Percentiles rank a stretch among this genome's conserved stretches.
These are phyloP conservation scores for Malthinus flaveolus DNA, from an alignment of 2,888 invertebrate species.

Conservation along the genomic window DNA sequence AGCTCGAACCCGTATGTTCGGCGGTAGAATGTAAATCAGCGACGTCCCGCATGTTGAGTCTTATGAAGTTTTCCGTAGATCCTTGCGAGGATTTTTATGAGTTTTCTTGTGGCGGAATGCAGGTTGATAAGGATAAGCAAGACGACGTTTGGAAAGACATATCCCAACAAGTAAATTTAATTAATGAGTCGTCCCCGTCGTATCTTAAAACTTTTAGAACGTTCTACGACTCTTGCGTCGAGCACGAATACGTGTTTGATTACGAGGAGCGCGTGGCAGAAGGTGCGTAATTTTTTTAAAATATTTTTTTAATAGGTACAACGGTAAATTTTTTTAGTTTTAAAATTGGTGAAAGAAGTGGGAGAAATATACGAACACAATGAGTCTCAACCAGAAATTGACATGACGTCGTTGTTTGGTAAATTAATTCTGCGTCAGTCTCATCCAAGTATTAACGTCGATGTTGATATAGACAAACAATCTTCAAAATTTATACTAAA, in stretches of 20 bases:
- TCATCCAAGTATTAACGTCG: conserved; percentile 38
- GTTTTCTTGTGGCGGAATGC: conserved; percentile 41
- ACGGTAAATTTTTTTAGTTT: conserved; percentile 24
- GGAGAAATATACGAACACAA: conserved; percentile 18
- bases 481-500: conserved; percentile 34
- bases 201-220: conserved; percentile 31
- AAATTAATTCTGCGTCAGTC: conserved; percentile 36
- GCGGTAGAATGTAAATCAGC: conserved; percentile 35
- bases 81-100: conserved; percentile 45
- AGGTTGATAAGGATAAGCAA: conserved; percentile 21
- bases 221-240: conserved; percentile 40
- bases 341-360: conserved; percentile 29
- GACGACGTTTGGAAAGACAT: conserved; percentile 30
- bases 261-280: conserved; percentile 33
- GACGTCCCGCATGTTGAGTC: conserved; percentile 38
- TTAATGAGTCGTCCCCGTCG: conserved; percentile 16
- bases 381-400: background rate
- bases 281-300: conserved; percentile 31
- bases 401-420: conserved; percentile 38
- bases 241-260: conserved; percentile 37
- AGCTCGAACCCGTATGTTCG: conserved; percentile 27
- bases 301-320: background rate
- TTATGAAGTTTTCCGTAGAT: conserved; percentile 38
- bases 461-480: conserved; percentile 35
- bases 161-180: conserved; percentile 26